These are phyloP conservation scores for Pachyrhynchus sulphureomaculatus DNA, from an alignment of 1,140 invertebrate genomes.

Conservation along the genomic window DNA sequence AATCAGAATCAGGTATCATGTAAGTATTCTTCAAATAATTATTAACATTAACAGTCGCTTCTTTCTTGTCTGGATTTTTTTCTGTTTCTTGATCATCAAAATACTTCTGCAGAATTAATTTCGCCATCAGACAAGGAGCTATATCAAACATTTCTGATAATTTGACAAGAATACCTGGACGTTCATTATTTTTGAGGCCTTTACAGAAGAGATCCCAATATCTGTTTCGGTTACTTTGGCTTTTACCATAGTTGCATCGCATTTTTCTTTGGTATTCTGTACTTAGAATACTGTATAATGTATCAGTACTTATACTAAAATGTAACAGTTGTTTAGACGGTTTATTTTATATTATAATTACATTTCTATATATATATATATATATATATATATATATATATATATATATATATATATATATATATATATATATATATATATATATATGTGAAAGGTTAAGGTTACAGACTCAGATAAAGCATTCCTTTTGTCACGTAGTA, in stretches of 20 bases:
- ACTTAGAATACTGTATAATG: constrained; percentile 59
- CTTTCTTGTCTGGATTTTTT: constrained; percentile 16
- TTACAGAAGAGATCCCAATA: constrained; percentile 44
- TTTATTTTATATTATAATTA: too few species aligned
- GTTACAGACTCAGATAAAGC: too few species aligned
- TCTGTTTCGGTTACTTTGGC: constrained; percentile 37
- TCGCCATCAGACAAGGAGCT: constrained; percentile 65
- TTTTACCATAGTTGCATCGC: constrained; percentile 50
- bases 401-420: too few species aligned
- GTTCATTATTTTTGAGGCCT: constrained; percentile 42
- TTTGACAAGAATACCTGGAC: constrained; percentile 59
- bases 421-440: too few species aligned
- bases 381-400: too few species aligned
- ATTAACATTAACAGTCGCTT: constrained; percentile 52
- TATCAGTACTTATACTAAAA: constrained; percentile 53
- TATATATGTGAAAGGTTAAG: too few species aligned
- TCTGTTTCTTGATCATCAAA: constrained; percentile 44
- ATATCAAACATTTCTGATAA: constrained; percentile 59
- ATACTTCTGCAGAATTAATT: constrained; percentile 65
- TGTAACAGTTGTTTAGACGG: constrained; percentile 24
- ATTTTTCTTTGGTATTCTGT: constrained; percentile 51
- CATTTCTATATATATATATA: too few species aligned
- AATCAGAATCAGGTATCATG: constrained; percentile 66
- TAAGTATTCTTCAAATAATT: constrained; percentile 70
- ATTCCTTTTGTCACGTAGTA: too few species aligned